A percentile compares a stretch with the other conserved stretches of the same genome.
Evolutionary conservation across 2,797 vertebrate species (phyloP).

Genomic region (Eremophila alpestris): DNA sequence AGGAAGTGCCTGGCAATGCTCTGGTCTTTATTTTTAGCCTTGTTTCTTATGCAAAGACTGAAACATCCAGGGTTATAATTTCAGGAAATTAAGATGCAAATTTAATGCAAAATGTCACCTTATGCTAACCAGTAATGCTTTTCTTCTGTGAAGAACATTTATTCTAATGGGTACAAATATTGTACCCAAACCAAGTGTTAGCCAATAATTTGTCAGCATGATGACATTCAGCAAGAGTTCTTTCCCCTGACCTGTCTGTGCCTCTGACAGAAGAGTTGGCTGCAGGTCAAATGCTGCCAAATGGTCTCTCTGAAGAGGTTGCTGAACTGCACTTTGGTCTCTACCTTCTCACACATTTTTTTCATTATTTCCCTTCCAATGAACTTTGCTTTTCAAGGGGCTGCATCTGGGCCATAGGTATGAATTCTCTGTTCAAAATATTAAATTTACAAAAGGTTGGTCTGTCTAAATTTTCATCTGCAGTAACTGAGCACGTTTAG

Average conservation of each 20-base stretch:
- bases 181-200: not conserved
- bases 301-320: not conserved
- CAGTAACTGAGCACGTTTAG: not conserved
- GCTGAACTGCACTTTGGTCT: not conserved
- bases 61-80: not conserved
- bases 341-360: not conserved
- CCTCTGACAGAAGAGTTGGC: not conserved
- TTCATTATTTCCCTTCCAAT: not conserved
- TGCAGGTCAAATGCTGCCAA: not conserved
- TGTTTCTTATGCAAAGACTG: not conserved
- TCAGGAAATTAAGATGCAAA: not conserved
- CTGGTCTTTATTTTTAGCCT: not conserved
- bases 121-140: not conserved
- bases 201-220: not conserved
- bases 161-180: not conserved
- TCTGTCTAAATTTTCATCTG: not conserved
- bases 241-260: not conserved
- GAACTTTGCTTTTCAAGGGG: not conserved
- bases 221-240: not conserved
- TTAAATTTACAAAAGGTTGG: not conserved
- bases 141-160: not conserved
- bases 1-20: not conserved
- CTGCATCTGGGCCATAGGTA: not conserved
- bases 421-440: not conserved
- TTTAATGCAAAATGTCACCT: not conserved